A percentile compares a stretch with the other conserved stretches of the same genome.
Conservation (phyloP, 2,888 invertebrate genomes). For the Ditylenchus weischeri region DNA sequence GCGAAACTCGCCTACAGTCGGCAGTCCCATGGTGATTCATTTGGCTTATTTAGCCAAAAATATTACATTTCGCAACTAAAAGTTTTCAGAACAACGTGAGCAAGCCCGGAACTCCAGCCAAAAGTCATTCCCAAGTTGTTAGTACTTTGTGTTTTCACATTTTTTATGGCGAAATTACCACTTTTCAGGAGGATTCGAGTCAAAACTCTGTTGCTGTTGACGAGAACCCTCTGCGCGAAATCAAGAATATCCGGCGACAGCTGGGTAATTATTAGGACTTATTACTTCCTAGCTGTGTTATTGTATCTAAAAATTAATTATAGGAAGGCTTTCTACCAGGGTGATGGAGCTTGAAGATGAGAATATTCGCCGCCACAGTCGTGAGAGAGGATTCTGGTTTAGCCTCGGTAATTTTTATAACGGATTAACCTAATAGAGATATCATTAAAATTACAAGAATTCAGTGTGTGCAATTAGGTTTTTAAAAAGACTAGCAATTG, state of each 20-base stretch:
- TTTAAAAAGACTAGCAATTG: too few relatives aligned
- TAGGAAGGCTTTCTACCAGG: constrained; percentile 37
- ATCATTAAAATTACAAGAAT: too few relatives aligned
- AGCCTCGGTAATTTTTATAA: too few relatives aligned
- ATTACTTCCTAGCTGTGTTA: background rate
- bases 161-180: background rate
- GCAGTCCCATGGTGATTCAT: background rate
- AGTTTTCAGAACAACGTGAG: background rate
- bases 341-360: constrained; percentile 46
- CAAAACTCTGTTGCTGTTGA: constrained; percentile 44
- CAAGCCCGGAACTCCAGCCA: too few relatives aligned
- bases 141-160: background rate
- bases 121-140: too few relatives aligned
- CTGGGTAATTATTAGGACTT: too few relatives aligned
- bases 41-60: background rate
- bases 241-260: constrained; percentile 27
- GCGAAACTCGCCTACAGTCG: too few relatives aligned
- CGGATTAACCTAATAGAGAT: too few relatives aligned
- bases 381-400: constrained; percentile 25
- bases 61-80: background rate
- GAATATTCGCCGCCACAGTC: constrained; percentile 29
- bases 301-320: background rate
- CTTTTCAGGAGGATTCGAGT: constrained; percentile 9
- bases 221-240: constrained; percentile 46
- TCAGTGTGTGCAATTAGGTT: too few relatives aligned